Evolutionary conservation across 2,888 invertebrate species (phyloP), one percentile per base, ranked within the genome.

Genomic region (Stenodema calcarata): DNA sequence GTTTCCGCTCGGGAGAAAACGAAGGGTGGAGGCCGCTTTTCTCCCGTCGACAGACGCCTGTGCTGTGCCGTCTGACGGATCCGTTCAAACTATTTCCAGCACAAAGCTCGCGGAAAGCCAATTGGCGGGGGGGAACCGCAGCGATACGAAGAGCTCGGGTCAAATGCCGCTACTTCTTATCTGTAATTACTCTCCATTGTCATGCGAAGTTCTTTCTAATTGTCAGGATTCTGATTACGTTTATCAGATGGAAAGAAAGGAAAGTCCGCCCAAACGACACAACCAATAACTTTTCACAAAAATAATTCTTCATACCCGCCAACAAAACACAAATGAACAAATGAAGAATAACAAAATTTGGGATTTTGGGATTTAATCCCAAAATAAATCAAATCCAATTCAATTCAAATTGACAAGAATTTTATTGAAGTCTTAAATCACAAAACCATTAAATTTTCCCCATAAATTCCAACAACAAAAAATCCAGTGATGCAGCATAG

Each of bases 111-210:
- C n/a, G 12, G 16, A n/a, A 18, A 41, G 73, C 30, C 73, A 73
- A 73, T 30, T 35, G 73, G 73, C 16, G 30, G 73, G 18, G 35
- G n/a, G n/a, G n/a, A n/a, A 35, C 73, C 73, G n/a, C 16, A 73
- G n/a, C 27, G 4, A 73, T 30, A 73, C 41, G 30, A 73, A 7
- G 30, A 35, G 70, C n/a, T n/a, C n/a, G n/a, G n/a, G 30, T 28
- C 30, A 16, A 7, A 16, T 11, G 70, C 70, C 28, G 27, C 28
- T 41, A 73, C 35, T 73, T 73, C 73, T 73, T 73, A 73, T 35
- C 73, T 30, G 73, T 73, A 73, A 73, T 73, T 73, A 73, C 14
- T 35, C 73, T 69, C 73, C 73, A 35, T 73, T 73, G 73, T 73
- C 35, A 73, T 30, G 27, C 35, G 3, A 73, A 73, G 4, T 35